Base-by-base conservation (phyloP, 2,888 invertebrate species). In the Agriopis aurantiaria region DNA sequence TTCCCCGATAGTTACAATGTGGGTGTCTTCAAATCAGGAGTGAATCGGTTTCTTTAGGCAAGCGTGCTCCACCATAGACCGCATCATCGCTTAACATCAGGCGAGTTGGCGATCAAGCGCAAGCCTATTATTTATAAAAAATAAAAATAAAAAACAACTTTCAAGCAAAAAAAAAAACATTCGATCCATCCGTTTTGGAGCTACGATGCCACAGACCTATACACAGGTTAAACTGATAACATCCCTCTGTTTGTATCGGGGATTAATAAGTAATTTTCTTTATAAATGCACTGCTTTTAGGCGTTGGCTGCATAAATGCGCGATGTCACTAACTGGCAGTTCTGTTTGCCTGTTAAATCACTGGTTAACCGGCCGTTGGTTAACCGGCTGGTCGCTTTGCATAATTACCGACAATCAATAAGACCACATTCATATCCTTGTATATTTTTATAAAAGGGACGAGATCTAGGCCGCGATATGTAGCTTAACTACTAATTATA, bases 321-420 rank as follows among this genome's bases (percentile, higher is more conserved):
- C 65, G 65, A 57, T 65, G 65, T 65, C 52, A 41, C 60, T 61
- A 65, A 60, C 57, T 48, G 41, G 17, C 57, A 51, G 69, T 65
- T 69, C 69, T 57, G 43, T 69, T 65, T 61, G 56, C 65, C 64
- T 55, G 69, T 64, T 56, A 51, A 68, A 69, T 11, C 67, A 56
- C 8, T 46, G 62, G 56, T 67, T 67, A 57, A 61, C 60, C 43
- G 43, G n/a, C 51, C 64, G 49, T 43, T 7, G 57, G 56, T 65
- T 69, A 63, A 65, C 56, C 49, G 43, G 55, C 48, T 63, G 48
- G 7, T 43, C 61, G 61, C 17, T 87, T 91, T 89, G 88, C 91
- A 91, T 92, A 92, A 92, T 91, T 89, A 88, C 88, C 85, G 82
- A 85, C 88, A 85, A 86, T 89, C 88, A 90, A 87, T 89, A 85